These are phyloP conservation scores for Nymphicus hollandicus DNA, from an alignment of 2,113 vertebrate genomes.

Conservation along the genomic window DNA sequence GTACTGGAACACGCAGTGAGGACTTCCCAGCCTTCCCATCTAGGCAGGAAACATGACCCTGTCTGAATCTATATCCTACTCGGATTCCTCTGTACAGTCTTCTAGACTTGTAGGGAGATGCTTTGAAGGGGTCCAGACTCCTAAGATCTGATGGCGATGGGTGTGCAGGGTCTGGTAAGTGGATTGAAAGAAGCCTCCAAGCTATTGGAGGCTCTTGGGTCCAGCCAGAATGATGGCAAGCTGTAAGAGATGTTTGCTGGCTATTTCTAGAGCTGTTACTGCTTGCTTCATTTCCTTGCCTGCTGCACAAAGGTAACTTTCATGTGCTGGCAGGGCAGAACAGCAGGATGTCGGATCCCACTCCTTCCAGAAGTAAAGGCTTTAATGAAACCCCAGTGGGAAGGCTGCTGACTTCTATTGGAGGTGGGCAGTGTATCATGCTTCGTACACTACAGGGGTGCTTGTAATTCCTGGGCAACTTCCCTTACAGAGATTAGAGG, in stretches of 20 bases:
- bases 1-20: not conserved
- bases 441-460: not conserved
- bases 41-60: not conserved
- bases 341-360: accelerated
- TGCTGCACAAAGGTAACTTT: not conserved
- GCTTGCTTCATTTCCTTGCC: not conserved
- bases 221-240: not conserved
- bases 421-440: not conserved
- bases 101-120: not conserved
- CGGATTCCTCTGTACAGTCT: accelerated
- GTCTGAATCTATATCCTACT: not conserved
- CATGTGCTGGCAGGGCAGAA: not conserved
- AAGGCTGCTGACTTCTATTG: not conserved
- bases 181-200: not conserved
- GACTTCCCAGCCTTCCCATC: not conserved
- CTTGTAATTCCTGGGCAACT: not conserved
- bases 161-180: not conserved
- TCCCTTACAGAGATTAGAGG: not conserved
- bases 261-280: not conserved
- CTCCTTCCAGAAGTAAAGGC: not conserved
- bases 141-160: not conserved
- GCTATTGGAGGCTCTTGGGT: not conserved
- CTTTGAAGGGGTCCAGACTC: not conserved
- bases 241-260: not conserved
- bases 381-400: not conserved